phyloP scores from a whole-genome alignment of 2,888 invertebrate species.

The Tipula confusa region DNA sequence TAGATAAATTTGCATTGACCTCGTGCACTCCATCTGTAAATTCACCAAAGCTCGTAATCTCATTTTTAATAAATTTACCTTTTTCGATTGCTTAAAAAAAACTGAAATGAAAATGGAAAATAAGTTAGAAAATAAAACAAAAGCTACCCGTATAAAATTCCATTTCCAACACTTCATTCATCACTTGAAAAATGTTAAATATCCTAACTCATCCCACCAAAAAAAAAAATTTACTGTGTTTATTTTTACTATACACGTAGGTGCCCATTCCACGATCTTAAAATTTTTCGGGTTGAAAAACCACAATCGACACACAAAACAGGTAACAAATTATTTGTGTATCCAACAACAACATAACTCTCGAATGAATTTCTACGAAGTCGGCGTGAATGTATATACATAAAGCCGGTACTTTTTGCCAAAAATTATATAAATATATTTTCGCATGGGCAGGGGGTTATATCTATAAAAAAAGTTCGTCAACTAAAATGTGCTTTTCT shows the following conservation, averaged over 20 bases:
- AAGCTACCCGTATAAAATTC: not conserved
- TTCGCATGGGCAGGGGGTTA: not conserved
- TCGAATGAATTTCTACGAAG: not conserved
- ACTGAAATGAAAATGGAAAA: not conserved
- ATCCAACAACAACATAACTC: not conserved
- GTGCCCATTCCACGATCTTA: not conserved
- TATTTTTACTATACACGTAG: not conserved
- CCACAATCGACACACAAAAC: not conserved
- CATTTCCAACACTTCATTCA: conserved; percentile 25
- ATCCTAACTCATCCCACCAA: not conserved
- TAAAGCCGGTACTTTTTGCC: not conserved
- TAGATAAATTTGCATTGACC: not conserved
- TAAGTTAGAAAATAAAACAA: not conserved
- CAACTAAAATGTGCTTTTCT: not conserved
- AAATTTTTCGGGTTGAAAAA: not conserved
- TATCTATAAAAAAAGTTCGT: not conserved
- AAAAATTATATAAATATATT: not conserved
- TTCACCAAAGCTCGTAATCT: not conserved
- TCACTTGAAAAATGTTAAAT: not conserved
- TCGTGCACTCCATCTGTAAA: not conserved
- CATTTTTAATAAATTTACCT: not conserved
- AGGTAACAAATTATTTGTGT: not conserved
- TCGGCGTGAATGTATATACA: not conserved
- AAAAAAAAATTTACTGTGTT: not conserved
- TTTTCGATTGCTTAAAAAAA: not conserved